Evolutionary conservation across 2,888 invertebrate genomes (phyloP).

Genomic region (Acrobasis suavella): DNA sequence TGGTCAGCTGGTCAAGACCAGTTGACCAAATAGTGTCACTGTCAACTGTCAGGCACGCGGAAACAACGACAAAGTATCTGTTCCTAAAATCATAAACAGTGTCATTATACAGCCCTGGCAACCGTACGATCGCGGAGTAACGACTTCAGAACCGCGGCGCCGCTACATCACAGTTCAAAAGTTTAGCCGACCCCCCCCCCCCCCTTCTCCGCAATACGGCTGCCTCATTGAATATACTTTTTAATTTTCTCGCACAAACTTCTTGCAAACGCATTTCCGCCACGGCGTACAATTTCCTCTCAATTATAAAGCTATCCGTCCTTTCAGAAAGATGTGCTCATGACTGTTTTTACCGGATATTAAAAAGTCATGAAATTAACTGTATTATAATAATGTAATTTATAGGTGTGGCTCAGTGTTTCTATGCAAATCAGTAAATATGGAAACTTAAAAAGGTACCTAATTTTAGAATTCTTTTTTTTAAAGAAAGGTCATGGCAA

Average conservation of each 20-base stretch:
- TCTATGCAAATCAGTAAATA: too few relatives aligned
- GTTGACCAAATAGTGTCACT: too few relatives aligned
- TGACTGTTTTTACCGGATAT: not conserved
- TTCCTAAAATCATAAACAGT: not conserved
- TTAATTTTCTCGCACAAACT: slow-evolving; percentile 12
- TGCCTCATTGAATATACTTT: slow-evolving; percentile 1
- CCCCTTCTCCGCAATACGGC: not conserved
- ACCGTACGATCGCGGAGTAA: slow-evolving; percentile 3
- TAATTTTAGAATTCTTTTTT: too few relatives aligned
- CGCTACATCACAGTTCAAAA: slow-evolving; percentile 8
- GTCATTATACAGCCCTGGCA: slow-evolving; percentile 6
- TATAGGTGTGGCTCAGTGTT: too few relatives aligned
- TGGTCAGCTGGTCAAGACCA: too few relatives aligned
- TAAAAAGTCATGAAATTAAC: too few relatives aligned
- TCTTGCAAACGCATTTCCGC: slow-evolving; percentile 11
- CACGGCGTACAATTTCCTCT: slow-evolving; percentile 12
- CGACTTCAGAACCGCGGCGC: slow-evolving; percentile 16
- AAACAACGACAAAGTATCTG: not conserved
- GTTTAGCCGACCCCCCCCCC: not conserved
- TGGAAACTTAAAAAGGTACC: too few relatives aligned
- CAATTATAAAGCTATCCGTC: slow-evolving; percentile 16
- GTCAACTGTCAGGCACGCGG: too few relatives aligned
- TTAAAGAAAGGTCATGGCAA: too few relatives aligned
- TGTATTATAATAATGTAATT: too few relatives aligned
- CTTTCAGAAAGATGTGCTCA: not conserved